phyloP scores from a whole-genome alignment of 2,888 invertebrate genomes.

The Macroteleia sp. region DNA sequence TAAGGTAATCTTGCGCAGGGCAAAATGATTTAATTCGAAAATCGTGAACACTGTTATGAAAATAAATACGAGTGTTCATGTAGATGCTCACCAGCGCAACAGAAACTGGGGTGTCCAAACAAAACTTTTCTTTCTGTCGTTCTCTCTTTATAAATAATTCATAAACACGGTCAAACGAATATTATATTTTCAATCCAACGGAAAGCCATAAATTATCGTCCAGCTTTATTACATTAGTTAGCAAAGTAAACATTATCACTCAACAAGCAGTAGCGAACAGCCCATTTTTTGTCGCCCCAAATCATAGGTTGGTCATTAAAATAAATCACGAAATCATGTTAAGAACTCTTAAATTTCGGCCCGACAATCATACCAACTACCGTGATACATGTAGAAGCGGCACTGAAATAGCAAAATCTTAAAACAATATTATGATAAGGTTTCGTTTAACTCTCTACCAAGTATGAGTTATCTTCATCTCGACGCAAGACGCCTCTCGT shows the following conservation, averaged over 20 bases:
- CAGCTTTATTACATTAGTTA: conserved; percentile 15
- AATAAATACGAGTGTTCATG: conserved; percentile 42
- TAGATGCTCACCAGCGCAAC: not conserved
- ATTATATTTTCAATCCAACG: conserved; percentile 26
- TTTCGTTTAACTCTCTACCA: conserved; percentile 28
- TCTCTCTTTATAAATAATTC: conserved; percentile 40
- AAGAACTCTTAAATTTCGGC: conserved; percentile 9
- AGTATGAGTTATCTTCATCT: conserved; percentile 15
- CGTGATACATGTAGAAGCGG: not conserved
- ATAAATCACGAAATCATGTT: conserved; percentile 39
- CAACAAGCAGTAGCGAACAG: not conserved
- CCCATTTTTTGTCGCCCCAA: not conserved
- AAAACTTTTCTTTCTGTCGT: conserved; percentile 18
- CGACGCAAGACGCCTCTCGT: conserved; percentile 3
- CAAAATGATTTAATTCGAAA: conserved; percentile 43
- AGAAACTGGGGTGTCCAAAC: conserved; percentile 47
- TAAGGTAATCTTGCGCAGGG: conserved; percentile 16
- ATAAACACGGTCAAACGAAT: conserved; percentile 30
- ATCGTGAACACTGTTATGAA: conserved; percentile 56
- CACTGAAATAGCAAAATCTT: conserved; percentile 59
- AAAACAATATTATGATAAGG: conserved; percentile 66
- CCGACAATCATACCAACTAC: not conserved
- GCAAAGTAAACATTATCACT: conserved; percentile 27
- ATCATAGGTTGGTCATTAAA: conserved; percentile 15
- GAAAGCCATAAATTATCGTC: conserved; percentile 28